Base-by-base conservation (phyloP, 2,888 invertebrate species). In the Halictus quadricinctus region DNA sequence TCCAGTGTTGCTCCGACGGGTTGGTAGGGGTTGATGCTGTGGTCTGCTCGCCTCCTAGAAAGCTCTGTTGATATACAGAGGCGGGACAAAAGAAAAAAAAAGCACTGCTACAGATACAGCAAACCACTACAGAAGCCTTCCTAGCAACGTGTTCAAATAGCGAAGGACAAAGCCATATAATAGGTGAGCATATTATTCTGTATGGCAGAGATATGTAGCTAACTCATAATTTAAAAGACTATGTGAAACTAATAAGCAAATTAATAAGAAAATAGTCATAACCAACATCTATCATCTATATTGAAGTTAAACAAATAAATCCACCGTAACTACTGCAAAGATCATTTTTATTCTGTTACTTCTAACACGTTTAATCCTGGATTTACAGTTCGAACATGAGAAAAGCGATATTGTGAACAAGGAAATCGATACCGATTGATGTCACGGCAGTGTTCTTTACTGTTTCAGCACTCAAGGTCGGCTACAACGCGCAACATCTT, bases 11-110 rank as follows among this genome's bases (percentile, higher is more conserved):
- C 93, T 94, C 89, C 93, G 93, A 69, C 93, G 93, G 79, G 92
- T 94, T 88, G 91, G 87, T 85, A 91, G 87, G 78, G 91, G 92
- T 77, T 92, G 91, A 87, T 91, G 90, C 83, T 91, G 92, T 83
- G 92, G 92, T 90, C 90, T 92, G 92, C 88, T 94, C 93, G 93
- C 92, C 93, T 94, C 94, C 94, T 94, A 93, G 92, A 94, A 94
- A 94, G 92, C 94, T 94, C 94, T 94, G 94, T 91, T 93, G 93
- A 92, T 93, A 92, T 94, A 94, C 93, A 93, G 93, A 93, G 93
- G 92, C 90, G 89, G 90, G 86, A 91, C 91, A 93, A 92, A 91
- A 93, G 90, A 94, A 93, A 93, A 93, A 91, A 93, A 93, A 94
- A 93, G 93, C 92, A 90, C 90, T 90, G 93, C 93, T 94, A 94